These are phyloP conservation scores for Amphipyra tragopoginis DNA, from an alignment of 2,888 invertebrate genomes.

Conservation along the genomic window DNA sequence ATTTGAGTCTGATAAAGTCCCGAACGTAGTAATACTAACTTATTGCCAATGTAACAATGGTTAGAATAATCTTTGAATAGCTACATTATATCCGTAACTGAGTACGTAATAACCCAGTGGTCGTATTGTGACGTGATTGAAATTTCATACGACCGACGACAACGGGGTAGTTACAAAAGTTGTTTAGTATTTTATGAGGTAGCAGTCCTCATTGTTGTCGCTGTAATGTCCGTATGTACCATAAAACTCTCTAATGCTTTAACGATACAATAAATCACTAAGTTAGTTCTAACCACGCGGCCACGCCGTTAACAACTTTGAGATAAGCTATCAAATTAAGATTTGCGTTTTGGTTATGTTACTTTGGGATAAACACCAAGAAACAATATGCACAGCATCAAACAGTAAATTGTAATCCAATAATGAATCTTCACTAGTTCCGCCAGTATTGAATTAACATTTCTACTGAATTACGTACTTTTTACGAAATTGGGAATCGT, in stretches of 20 bases:
- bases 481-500: no score
- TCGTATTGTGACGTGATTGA: conserved; percentile 68
- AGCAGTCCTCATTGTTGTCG: conserved; percentile 71
- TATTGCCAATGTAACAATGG: conserved; percentile 57
- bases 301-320: conserved; percentile 50
- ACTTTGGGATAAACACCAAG: conserved; percentile 22
- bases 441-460: no score
- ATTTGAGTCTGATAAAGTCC: conserved; percentile 42
- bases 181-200: conserved; percentile 76
- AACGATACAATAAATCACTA: conserved; percentile 68
- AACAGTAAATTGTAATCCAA: conserved; percentile 9
- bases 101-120: conserved; percentile 60
- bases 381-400: conserved; percentile 3
- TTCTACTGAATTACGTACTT: no score
- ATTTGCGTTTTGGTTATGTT: conserved; percentile 38
- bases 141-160: conserved; percentile 69
- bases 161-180: conserved; percentile 70
- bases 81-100: conserved; percentile 50
- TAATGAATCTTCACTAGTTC: not conserved
- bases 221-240: conserved; percentile 68
- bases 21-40: conserved; percentile 50
- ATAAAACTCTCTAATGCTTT: conserved; percentile 71
- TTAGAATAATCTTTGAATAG: conserved; percentile 54
- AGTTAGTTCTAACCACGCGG: conserved; percentile 52
- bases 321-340: conserved; percentile 52